Base-by-base conservation (phyloP, 2,888 invertebrate species). In the Ptychoptera albimana region DNA sequence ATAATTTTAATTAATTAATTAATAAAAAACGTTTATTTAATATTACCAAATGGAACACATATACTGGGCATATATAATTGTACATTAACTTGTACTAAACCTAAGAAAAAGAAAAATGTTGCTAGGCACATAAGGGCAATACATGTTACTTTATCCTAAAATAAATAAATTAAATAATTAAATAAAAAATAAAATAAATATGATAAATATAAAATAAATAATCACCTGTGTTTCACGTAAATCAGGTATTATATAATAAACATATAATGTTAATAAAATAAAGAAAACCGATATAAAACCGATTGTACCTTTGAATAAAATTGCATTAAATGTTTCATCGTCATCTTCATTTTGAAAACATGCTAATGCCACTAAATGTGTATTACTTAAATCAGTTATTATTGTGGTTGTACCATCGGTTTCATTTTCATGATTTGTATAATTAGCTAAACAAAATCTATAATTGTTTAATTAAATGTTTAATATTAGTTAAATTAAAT, bases 191-290 rank as follows among this genome's bases (percentile, higher is more conserved):
- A 11, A 15, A 32, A 42, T 37, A 5, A 23, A 23, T 23, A 23
- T 5, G 3, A 23, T 5, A 5, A 23, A 23, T 23, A 23, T n/a
- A 44, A 29, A 14, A 30, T 31, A 29, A 14, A 29, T 10, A 45
- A 39, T 46, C 56, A 65, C 64, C 57, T 66, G 64, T 40, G 64
- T 58, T 54, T 66, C 76, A 61, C 79, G 68, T 54, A 81, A 59
- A 55, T 74, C 72, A 7, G 78, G 77, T 16, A 80, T 58, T 40
- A 69, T 64, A 38, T 65, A 56, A 57, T 81, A 82, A 3, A 80
- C 71, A 1, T 68, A 57, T 30, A 78, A 61, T 0, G 81, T 80
- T 9, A 69, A 55, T 8, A 72, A 52, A 1, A 80, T 63, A 53
- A 79, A 80, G 15, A 71, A 52, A 1, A 74, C 70, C 1, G 77